A percentile compares a stretch with the other conserved stretches of the same genome.
Evolutionary conservation across 2,888 invertebrate species (phyloP).

Genomic region (Pseudolycoriella hygida): DNA sequence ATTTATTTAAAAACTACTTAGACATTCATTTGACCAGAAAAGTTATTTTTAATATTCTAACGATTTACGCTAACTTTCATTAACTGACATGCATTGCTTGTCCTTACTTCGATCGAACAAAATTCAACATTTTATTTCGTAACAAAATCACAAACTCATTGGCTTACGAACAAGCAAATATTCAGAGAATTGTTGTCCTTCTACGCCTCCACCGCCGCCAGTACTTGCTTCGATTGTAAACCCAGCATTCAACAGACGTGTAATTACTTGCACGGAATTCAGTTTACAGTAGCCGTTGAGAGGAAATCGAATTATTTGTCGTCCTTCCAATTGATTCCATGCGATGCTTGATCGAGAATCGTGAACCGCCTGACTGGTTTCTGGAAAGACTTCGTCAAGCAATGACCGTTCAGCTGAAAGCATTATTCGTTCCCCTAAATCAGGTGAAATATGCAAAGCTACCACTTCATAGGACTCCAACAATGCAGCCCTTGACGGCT

Average conservation of each 20-base stretch:
- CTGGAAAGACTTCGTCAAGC: constrained; percentile 58
- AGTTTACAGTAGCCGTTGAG: constrained; percentile 78
- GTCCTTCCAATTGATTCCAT: constrained; percentile 66
- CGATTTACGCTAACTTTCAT: too few relatives aligned
- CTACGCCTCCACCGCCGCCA: constrained; percentile 64
- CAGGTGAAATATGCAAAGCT: constrained; percentile 63
- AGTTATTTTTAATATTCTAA: too few relatives aligned
- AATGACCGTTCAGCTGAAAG: constrained; percentile 61
- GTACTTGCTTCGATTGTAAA: constrained; percentile 68
- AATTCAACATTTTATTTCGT: too few relatives aligned
- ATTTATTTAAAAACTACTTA: too few relatives aligned
- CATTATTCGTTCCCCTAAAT: constrained; percentile 64
- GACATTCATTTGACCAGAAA: too few relatives aligned
- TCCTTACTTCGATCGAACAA: too few relatives aligned
- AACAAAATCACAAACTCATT: constrained; percentile 26
- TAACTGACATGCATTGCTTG: too few relatives aligned
- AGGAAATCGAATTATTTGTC: constrained; percentile 70
- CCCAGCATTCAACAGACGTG: constrained; percentile 58
- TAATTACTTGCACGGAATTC: constrained; percentile 76
- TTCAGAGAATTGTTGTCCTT: constrained; percentile 79
- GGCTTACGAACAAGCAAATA: constrained; percentile 54
- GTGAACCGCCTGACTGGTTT: constrained; percentile 61
- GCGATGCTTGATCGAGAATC: constrained; percentile 61
- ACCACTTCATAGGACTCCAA: constrained; percentile 53
- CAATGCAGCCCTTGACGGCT: constrained; percentile 12